These are phyloP conservation scores for Hippocampus abdominalis DNA, from an alignment of 2,113 vertebrate species.

Conservation along the genomic window DNA sequence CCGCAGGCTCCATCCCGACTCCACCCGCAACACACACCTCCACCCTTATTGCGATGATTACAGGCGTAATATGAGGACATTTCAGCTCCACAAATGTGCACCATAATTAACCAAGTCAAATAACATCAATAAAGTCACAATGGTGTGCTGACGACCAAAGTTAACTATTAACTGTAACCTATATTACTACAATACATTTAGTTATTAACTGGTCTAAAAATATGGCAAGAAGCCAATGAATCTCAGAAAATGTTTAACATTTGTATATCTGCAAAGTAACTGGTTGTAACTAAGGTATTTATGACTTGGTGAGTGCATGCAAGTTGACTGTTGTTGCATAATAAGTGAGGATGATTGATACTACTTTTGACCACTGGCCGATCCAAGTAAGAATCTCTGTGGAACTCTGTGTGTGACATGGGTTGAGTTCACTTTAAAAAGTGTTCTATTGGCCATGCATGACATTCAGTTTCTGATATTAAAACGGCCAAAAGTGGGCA, in stretches of 20 bases:
- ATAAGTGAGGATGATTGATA: neutral
- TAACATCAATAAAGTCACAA: neutral
- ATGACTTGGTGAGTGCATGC: too few species aligned
- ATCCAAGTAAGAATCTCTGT: too few species aligned
- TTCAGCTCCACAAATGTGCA: conserved; percentile 19
- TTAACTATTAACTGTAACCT: neutral
- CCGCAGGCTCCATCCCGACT: conserved; percentile 33
- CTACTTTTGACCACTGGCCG: too few species aligned
- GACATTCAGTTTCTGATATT: too few species aligned
- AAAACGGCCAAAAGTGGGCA: too few species aligned
- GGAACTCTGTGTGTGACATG: too few species aligned
- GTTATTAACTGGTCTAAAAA: neutral
- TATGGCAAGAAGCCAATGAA: neutral
- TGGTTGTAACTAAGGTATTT: neutral
- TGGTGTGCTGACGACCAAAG: neutral
- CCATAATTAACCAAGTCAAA: conserved; percentile 12
- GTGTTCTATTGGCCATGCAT: too few species aligned
- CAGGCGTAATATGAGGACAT: conserved; percentile 23
- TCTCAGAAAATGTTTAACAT: neutral
- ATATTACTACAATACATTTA: neutral
- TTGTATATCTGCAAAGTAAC: neutral
- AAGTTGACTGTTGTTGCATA: neutral
- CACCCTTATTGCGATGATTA: conserved; percentile 25
- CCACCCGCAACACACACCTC: conserved; percentile 34
- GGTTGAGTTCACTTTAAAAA: too few species aligned